Evolutionary conservation across 2,888 invertebrate genomes (phyloP), one percentile per base, ranked within the genome.

Genomic region (Mythimna ferrago): DNA sequence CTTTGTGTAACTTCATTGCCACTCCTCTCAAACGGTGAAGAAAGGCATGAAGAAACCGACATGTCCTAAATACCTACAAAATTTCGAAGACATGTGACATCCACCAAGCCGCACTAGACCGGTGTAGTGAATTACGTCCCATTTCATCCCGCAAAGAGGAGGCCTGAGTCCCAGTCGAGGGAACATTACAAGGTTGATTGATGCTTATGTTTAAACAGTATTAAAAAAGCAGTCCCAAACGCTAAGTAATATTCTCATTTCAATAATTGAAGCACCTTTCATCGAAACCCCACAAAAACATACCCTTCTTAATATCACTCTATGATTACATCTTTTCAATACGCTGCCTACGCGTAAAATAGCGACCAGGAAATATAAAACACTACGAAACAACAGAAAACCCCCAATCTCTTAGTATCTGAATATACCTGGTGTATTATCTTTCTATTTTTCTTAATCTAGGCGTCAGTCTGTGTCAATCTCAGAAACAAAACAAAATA

Each of bases 401-500:
- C 21, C 71, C 26, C 48, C 66, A 78, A 82, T 71, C 48, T 82
- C 62, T 68, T 56, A 83, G 53, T 66, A 69, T n/a, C 58, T 56
- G 62, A 70, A 69, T 68, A 60, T 44, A 68, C 38, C 68, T 56
- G 64, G 35, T 35, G 53, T 61, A 71, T 73, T 72, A 84, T 86
- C 60, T 74, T 71, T 60, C 38, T 19, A 73, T 75, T 76, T 83
- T 75, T 71, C 73, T 70, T 76, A 67, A 76, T 79, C 54, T 81
- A 80, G 66, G 64, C 73, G 71, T 75, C 77, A 71, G 61, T 78
- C 74, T 62, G 53, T 64, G 74, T 81, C 79, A 78, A 78, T 78
- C 51, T 62, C 66, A 66, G 57, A 81, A 81, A 83, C 73, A 75
- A 79, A 82, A 76, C 75, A 51, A 85, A 78, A 86, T 80, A 78